Base-by-base conservation (phyloP, 2,797 vertebrate genomes). In the Amblyraja radiata region DNA sequence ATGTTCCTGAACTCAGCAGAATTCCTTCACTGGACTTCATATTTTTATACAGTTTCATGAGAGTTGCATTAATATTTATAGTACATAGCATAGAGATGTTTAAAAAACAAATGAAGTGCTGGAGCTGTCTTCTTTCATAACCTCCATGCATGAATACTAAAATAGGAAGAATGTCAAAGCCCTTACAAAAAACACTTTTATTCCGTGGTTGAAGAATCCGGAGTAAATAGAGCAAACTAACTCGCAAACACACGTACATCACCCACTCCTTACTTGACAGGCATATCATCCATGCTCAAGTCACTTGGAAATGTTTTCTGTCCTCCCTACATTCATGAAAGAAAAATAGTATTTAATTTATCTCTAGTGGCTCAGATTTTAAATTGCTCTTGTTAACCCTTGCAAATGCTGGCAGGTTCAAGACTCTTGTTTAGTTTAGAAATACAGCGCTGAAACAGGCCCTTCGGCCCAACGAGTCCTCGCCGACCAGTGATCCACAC, bases 11-110 rank as follows among this genome's bases (percentile, higher is more conserved):
- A 84, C 83, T 84, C 58, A 63, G 61, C 13, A 61, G 23, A n/a
- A 28, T 84, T 84, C 25, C 54, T 63, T 63, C 83, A 61, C 54
- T 58, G 23, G 54, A 1, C 14, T 0, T 58, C 14, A 10, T 90
- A 65, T 90, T 90, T n/a, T n/a, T 68, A 71, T 10, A 61, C n/a
- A 10, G 0, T 32, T 36, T 6, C 14, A 68, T 90, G 14, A 65
- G 6, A n/a, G 9, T 39, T 71, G 71, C 68, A 90, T 71, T 46
- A 90, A 90, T 90, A 90, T 39, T 90, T 39, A 71, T 90, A 63
- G 71, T 23, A 32, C 8, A 0, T 68, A 63, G 28, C 28, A 46
- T 9, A 21, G n/a, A 13, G 8, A 68, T 71, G 7, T 68, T 65
- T 68, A 63, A 46, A 90, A 91, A 81, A 28, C 74, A 28, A 90